These are phyloP conservation scores for Pangasius macronema DNA, from an alignment of 2,797 vertebrate genomes.

Conservation along the genomic window DNA sequence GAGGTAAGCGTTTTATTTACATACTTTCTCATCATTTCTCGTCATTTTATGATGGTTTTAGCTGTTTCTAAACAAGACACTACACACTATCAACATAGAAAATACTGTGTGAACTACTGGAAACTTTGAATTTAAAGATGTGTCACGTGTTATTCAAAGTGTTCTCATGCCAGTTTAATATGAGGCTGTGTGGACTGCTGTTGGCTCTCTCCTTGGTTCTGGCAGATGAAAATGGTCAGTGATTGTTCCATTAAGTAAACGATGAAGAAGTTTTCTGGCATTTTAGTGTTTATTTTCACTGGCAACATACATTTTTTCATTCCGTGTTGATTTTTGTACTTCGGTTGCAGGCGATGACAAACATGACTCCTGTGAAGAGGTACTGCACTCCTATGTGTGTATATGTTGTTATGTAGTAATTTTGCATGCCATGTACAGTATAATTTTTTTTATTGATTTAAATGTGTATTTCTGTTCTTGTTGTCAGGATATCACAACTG, in stretches of 20 bases:
- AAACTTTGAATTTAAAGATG: background rate
- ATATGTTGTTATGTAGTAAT: background rate
- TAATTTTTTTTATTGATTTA: background rate
- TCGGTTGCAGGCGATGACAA: background rate
- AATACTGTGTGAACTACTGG: background rate
- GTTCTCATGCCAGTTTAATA: constrained; percentile 17
- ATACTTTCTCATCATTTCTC: background rate
- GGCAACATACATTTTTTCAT: background rate
- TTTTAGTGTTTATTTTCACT: background rate
- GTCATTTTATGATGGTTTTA: background rate
- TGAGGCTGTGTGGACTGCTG: constrained; percentile 27
- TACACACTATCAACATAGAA: background rate
- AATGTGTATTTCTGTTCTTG: background rate
- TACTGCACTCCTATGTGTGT: background rate
- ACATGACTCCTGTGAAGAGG: accelerated
- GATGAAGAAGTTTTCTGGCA: background rate
- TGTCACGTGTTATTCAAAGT: background rate
- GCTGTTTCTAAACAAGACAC: background rate
- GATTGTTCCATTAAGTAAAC: background rate
- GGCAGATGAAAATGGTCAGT: constrained; percentile 1
- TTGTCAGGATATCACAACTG: accelerated
- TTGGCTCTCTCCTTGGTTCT: constrained; percentile 4
- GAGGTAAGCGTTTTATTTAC: constrained; percentile 12
- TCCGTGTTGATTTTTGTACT: background rate
- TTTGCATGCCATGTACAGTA: background rate